Base-by-base conservation (phyloP, 2,113 vertebrate species). In the Benitochromis conjunctus region DNA sequence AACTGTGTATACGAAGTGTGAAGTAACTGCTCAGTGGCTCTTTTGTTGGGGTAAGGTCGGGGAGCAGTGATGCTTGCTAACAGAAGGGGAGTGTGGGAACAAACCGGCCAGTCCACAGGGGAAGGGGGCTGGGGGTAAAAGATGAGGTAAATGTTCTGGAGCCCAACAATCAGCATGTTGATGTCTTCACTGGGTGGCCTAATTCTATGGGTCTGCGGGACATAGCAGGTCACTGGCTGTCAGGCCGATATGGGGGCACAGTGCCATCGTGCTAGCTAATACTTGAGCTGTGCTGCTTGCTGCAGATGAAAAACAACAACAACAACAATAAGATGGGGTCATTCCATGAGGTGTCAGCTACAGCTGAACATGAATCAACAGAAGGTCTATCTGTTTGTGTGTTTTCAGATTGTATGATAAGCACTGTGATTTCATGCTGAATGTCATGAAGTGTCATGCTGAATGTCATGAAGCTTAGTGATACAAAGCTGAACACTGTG, bases 161-260 rank as follows among this genome's bases (percentile, higher is more conserved):
- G 90, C 89, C 85, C 91, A 93, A 95, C 94, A 94, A 95, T 94
- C 93, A 87, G 81, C 87, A 91, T 89, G 92, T 90, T 94, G 87
- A 94, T 91, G 86, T 94, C 92, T 92, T 92, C 91, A 89, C 83
- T 88, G 87, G 85, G 85, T 94, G 95, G 91, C 93, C 94, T 93
- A 91, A 84, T 95, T 95, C 80, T 86, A 58, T 21, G 80, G 66
- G 76, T 84, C 38, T 78, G 53, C 69, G 29, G 92, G 38, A 76
- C 46, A 31, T 79, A 56, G 83, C 78, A 64, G 92, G 85, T 88
- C 54, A 53, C 82, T 48, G 84, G 81, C 57, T 90, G 80, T 93
- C 88, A 76, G 79, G 82, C 86, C 2, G 5, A 62, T 21, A 53
- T 62, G 83, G 81, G 81, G 80, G 81, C 86, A 81, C 79, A 34